These are phyloP conservation scores for Orchestes rusci DNA, from an alignment of 2,888 invertebrate genomes.

Conservation along the genomic window DNA sequence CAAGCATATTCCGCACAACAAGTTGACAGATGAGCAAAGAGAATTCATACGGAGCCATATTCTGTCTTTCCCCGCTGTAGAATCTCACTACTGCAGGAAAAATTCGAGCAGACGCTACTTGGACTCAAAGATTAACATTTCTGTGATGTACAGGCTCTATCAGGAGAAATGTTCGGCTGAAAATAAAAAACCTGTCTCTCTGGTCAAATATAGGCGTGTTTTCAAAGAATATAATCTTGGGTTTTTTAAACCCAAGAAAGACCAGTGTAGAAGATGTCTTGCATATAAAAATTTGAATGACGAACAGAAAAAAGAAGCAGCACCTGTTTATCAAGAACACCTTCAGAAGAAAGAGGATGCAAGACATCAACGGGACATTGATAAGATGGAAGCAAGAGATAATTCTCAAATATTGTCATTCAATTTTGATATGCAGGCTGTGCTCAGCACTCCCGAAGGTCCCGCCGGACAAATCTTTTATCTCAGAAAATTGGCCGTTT, in stretches of 20 bases:
- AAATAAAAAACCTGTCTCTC: too few species aligned
- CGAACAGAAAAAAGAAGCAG: conserved; percentile 17
- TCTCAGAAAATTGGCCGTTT: conserved; percentile 32
- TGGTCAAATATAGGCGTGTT: conserved; percentile 26
- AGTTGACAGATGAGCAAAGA: too few species aligned
- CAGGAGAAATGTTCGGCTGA: conserved; percentile 23
- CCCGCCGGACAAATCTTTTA: conserved; percentile 13
- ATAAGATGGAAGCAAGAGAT: conserved; percentile 24
- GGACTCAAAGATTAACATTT: conserved; percentile 25
- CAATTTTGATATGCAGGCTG: conserved; percentile 34
- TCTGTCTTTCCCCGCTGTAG: too few species aligned
- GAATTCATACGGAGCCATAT: too few species aligned
- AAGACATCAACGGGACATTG: conserved; percentile 27
- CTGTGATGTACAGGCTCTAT: conserved; percentile 27
- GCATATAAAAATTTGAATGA: conserved; percentile 19
- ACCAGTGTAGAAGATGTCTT: conserved; percentile 31
- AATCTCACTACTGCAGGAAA: conserved; percentile 28
- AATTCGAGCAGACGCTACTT: conserved; percentile 15
- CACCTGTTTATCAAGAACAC: conserved; percentile 18
- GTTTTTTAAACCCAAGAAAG: too few species aligned
- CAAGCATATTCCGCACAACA: too few species aligned
- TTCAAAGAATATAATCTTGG: conserved; percentile 27
- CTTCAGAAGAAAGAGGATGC: conserved; percentile 28
- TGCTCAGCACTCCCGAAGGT: conserved; percentile 31
- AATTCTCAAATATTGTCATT: conserved; percentile 27